These are phyloP conservation scores for Esox lucius DNA, from an alignment of 2,797 vertebrate genomes.

Conservation along the genomic window DNA sequence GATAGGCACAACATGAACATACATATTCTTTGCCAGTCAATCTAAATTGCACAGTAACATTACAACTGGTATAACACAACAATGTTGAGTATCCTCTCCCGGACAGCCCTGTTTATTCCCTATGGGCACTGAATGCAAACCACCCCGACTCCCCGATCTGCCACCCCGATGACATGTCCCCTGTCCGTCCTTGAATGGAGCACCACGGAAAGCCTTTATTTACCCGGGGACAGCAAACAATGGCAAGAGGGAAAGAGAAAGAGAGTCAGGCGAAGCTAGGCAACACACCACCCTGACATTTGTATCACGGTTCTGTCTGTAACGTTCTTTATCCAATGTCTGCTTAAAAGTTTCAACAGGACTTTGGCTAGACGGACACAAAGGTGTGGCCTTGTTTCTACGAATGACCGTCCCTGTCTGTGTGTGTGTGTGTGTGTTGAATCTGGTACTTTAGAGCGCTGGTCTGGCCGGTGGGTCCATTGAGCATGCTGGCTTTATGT, in stretches of 20 bases:
- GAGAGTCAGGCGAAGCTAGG: not conserved
- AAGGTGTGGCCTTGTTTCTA: not conserved
- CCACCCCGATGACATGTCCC: conserved; percentile 10
- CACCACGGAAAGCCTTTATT: not conserved
- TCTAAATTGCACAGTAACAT: too few relatives aligned
- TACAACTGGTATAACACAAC: too few relatives aligned
- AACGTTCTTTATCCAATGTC: not conserved
- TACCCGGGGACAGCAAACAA: not conserved
- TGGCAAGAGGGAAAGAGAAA: not conserved
- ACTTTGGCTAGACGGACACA: not conserved
- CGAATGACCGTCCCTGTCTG: not conserved
- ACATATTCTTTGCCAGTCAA: too few relatives aligned
- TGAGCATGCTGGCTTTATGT: conserved; percentile 48
- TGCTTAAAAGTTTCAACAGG: not conserved
- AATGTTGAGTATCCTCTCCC: too few relatives aligned
- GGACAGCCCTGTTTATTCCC: not conserved
- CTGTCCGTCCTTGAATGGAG: conserved; percentile 28
- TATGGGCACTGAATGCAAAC: conserved; percentile 30
- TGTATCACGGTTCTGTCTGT: not conserved
- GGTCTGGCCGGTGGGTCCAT: conserved; percentile 8
- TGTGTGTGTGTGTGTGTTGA: not conserved
- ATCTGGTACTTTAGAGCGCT: not conserved
- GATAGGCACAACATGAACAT: too few relatives aligned
- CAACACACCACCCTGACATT: not conserved
- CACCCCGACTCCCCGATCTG: not conserved